Base-by-base conservation (phyloP, 2,888 invertebrate species). In the Thecophora atra region DNA sequence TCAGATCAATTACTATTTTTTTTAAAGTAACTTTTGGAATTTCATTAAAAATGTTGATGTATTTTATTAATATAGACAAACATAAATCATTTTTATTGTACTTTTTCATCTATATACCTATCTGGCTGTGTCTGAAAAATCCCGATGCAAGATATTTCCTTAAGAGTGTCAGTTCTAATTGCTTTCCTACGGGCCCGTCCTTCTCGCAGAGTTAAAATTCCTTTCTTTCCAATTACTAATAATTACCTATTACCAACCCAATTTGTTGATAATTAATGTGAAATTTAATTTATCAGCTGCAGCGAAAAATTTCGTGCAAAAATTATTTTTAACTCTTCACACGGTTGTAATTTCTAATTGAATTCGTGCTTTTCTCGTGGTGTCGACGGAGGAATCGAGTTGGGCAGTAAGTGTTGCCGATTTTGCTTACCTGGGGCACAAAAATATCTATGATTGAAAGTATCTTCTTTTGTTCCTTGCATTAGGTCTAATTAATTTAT, bases 311-410 rank as follows among this genome's bases (percentile, higher is more conserved):
- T 19, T 8, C 30, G 26, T 26, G 77, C 79, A 81, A 79, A 80
- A 78, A 81, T 81, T 81, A 83, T 82, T 83, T 83, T 79, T 80
- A 80, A 77, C 79, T 81, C 71, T 58, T 74, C 70, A 44, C 74
- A 74, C 62, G 72, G 70, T 71, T 74, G 70, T 26, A 63, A 63
- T 65, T 44, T 67, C 73, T n/a, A n/a, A n/a, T 73, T 69, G 51
- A 21, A 42, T 47, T 74, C 30, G 54, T 73, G 69, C 63, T 62
- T 67, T 44, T 58, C 51, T 68, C 68, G 68, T 73, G 72, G 73
- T 17, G 19, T 63, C 63, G 21, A 70, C 51, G 63, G 60, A 70
- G 30, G n/a, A 37, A 37, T 19, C 19, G 17, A 52, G 63, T 70
- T 70, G 52, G 62, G 51, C 15, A 51, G 19, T 15, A 19, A 70